Conservation (phyloP, 2,113 vertebrate genomes). For the Maccullochella peelii region DNA sequence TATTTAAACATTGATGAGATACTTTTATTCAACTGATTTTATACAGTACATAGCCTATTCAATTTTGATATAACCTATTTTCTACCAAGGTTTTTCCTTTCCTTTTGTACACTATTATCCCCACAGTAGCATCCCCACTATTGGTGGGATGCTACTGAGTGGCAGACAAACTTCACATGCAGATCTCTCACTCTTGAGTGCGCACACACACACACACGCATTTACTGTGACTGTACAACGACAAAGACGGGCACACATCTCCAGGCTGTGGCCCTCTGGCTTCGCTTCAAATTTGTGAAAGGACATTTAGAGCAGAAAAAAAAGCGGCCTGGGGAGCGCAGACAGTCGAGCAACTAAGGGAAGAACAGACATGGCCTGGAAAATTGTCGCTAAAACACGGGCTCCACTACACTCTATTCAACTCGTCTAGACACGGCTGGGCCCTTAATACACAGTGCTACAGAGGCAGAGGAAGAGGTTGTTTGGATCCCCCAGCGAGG, state of each 20-base stretch:
- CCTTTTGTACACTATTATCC: background rate
- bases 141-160: background rate
- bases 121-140: too few species aligned
- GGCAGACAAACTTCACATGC: conserved; percentile 9
- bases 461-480: conserved; percentile 38
- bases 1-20: background rate
- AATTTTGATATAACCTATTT: conserved; percentile 28
- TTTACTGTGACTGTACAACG: conserved; percentile 23
- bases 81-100: background rate
- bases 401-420: conserved; percentile 22
- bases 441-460: conserved; percentile 22
- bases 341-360: conserved; percentile 23
- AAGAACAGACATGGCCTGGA: conserved; percentile 44
- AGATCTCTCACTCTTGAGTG: background rate
- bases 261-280: conserved; percentile 26
- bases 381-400: conserved; percentile 25
- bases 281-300: conserved; percentile 28
- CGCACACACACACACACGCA: conserved; percentile 7
- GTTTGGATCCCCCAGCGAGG: conserved; percentile 37
- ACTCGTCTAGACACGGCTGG: conserved; percentile 45
- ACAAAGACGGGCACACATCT: conserved; percentile 53
- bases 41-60: background rate
- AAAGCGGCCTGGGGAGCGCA: conserved; percentile 35
- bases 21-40: background rate
- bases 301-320: conserved; percentile 63